Evolutionary conservation across 2,888 invertebrate species (phyloP).

Genomic region (Zaprionus lineosus): DNA sequence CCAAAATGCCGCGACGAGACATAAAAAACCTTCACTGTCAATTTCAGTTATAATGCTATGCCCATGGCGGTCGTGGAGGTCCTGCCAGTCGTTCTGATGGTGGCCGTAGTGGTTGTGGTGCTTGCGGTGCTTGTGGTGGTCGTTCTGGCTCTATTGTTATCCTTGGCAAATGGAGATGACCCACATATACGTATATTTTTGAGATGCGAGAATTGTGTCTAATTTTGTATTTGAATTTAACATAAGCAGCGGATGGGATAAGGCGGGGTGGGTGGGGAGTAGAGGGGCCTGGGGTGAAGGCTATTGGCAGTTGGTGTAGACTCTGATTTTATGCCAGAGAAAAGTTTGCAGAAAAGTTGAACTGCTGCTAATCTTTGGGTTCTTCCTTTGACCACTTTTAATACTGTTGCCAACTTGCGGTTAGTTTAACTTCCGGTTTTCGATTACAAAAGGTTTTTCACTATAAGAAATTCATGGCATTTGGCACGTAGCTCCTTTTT

Average conservation of each 20-base stretch:
- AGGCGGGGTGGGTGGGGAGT: not conserved
- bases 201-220: too few species aligned
- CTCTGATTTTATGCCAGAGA: conserved; percentile 46
- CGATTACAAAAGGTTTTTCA: conserved; percentile 68
- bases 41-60: conserved; percentile 62
- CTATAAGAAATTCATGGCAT: conserved; percentile 73
- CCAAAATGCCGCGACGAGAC: conserved; percentile 59
- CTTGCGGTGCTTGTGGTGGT: too few species aligned
- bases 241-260: not conserved
- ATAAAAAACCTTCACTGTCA: conserved; percentile 61
- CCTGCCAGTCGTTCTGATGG: conserved; percentile 50
- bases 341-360: conserved; percentile 59
- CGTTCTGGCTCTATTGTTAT: too few species aligned
- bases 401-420: conserved; percentile 54
- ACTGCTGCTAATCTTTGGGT: conserved; percentile 64
- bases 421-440: conserved; percentile 67
- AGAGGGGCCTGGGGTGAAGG: not conserved
- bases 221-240: not conserved
- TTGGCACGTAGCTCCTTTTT: conserved; percentile 60
- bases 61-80: conserved; percentile 36
- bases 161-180: too few species aligned
- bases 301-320: not conserved
- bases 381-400: conserved; percentile 37
- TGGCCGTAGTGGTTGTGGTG: too few species aligned
- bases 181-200: too few species aligned